A percentile compares a stretch with the other conserved stretches of the same genome.
Evolutionary conservation across 2,888 invertebrate genomes (phyloP).

Genomic region (Drosophila ochracea): DNA sequence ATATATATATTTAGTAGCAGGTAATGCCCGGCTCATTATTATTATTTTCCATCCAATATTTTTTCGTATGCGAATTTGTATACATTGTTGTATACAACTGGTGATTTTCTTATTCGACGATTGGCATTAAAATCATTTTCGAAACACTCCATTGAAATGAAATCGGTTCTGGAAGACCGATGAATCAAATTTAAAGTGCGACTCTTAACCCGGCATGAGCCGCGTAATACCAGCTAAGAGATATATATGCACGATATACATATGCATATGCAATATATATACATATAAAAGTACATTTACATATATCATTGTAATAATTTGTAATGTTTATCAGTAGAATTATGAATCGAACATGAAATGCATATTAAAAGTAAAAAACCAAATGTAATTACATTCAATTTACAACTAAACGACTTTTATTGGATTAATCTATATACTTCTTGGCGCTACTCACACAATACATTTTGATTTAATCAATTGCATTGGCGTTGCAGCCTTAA

Average conservation of each 20-base stretch:
- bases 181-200: neutral
- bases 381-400: slow-evolving; percentile 32
- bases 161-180: neutral
- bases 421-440: slow-evolving; percentile 18
- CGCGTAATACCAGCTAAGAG: slow-evolving; percentile 6
- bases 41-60: neutral
- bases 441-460: neutral
- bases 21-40: slow-evolving; percentile 1
- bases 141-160: neutral
- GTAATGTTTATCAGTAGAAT: slow-evolving; percentile 77
- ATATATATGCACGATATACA: slow-evolving; percentile 51
- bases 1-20: neutral
- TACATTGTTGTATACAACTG: neutral
- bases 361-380: slow-evolving; percentile 45
- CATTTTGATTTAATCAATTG: neutral
- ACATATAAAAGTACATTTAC: slow-evolving; percentile 61
- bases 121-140: neutral
- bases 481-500: neutral
- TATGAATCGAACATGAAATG: slow-evolving; percentile 55
- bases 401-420: slow-evolving; percentile 9
- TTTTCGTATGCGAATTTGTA: neutral
- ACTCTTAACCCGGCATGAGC: neutral
- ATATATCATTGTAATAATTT: slow-evolving; percentile 79
- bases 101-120: neutral
- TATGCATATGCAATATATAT: slow-evolving; percentile 72